Base-by-base conservation (phyloP, 2,888 invertebrate species). In the Volucella zonaria region DNA sequence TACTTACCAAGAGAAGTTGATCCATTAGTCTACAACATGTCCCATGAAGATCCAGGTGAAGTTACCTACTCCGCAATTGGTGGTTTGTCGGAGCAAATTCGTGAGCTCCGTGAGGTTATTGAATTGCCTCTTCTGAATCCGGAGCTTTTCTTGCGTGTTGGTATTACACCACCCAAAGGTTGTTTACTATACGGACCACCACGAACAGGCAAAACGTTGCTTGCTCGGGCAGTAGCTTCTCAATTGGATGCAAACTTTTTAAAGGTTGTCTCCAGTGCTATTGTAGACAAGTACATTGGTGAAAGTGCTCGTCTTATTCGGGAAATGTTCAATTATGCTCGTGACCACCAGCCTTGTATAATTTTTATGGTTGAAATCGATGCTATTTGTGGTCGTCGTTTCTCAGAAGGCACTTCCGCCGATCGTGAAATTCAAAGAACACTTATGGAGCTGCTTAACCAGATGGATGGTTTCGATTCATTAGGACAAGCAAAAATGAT, bases 341-440 rank as follows among this genome's bases (percentile, higher is more conserved):
- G 99, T 64, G 99, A 99, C 92, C 99, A 99, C 93, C 99, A 99
- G 90, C 99, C 99, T 1, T 99, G 99, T 92, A 99, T 99, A 89
- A 99, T 99, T 89, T 99, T 99, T 93, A 99, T 99, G 99, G 99
- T 99, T 92, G 99, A 99, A 93, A 99, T 99, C 89, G 99, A 99
- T 93, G 99, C 99, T 73, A 99, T 99, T 88, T 99, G 98, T 92
- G 99, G 99, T 0, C 94, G 99, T 62, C 94, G 99, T 89, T 99
- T 99, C 93, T 98, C 98, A 0, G 99, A 99, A 91, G 99, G 99
- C 82, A 99, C 99, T 1, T 98, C 98, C 59, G 99, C 99, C 1
- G 99, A 99, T 93, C 95, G 99, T 89, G 99, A 99, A 93, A 99
- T 99, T 90, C 99, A 99, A 91, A 95, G 99, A 87, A 99, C 99